Base-by-base conservation (phyloP, 2,797 vertebrate species). In the Myotis pilosus region DNA sequence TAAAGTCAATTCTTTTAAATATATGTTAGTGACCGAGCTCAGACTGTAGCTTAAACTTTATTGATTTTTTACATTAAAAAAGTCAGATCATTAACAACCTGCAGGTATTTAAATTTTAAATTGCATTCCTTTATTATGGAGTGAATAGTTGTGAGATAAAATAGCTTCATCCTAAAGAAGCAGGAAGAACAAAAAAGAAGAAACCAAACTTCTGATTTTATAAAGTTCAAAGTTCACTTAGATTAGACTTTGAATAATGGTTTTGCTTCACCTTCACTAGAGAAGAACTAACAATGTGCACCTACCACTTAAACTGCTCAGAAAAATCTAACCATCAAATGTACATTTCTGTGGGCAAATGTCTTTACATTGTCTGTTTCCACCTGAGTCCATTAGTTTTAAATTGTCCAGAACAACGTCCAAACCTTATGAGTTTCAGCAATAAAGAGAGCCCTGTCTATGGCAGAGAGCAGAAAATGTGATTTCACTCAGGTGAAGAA, bases 331-430 rank as follows among this genome's bases (percentile, higher is more conserved):
- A 60, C 66, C n/a, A 68, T 33, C 44, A 82, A 71, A 80, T 68
- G 44, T 93, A 8, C 2, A 72, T 94, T 88, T 9, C 38, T 44
- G 33, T 81, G 0, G 62, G 13, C 38, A 87, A 33, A 10, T 53
- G 17, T 41, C 55, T 95, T 9, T 87, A 28, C 51, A 23, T 89
- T 94, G 30, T 53, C 91, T 95, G 3, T 75, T 96, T 96, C 51
- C 44, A 83, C 15, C 51, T 25, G 71, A 85, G 19, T 71, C 60
- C 82, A 36, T 86, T 95, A 76, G 33, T 38, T 96, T 74, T 90
- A 96, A 91, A 28, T 23, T 94, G n/a, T 51, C 38, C 41, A 53
- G 13, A n/a, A 79, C 66, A 9, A 28, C 60, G 33, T 69, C 51
- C 30, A 57, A 94, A 66, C 57, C 8, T 0, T 10, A 8, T 96